phyloP scores from a whole-genome alignment of 2,797 vertebrate genomes.

The Melopsittacus undulatus region DNA sequence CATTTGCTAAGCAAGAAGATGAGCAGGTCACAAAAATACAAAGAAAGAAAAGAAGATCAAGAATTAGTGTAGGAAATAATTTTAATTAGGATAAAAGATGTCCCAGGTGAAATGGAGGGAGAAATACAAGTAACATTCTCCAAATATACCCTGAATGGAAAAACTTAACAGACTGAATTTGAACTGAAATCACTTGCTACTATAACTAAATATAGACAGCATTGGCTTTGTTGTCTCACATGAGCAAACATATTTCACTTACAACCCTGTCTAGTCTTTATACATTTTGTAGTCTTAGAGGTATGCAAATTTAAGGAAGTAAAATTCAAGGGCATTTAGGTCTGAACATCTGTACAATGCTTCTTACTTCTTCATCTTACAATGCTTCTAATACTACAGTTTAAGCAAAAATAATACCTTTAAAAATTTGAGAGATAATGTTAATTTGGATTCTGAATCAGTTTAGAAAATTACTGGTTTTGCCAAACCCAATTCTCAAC shows the following conservation, averaged over 20 bases:
- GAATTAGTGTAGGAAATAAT: conserved; percentile 90
- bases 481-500: neutral
- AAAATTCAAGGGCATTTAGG: neutral
- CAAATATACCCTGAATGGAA: neutral
- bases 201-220: neutral
- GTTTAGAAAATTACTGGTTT: neutral
- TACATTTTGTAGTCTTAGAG: neutral
- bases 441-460: neutral
- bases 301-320: neutral
- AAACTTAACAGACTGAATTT: conserved; percentile 6
- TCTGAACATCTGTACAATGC: neutral
- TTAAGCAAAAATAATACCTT: neutral
- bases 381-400: neutral
- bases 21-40: conserved; percentile 93
- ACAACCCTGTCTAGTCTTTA: neutral
- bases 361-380: neutral
- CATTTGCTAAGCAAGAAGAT: conserved; percentile 99
- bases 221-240: neutral
- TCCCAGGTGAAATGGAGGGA: conserved; percentile 72
- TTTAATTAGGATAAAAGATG: conserved; percentile 72
- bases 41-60: conserved; percentile 92
- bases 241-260: neutral
- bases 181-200: neutral
- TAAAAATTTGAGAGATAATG: neutral
- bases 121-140: conserved; percentile 58